These are phyloP conservation scores for Leptopilina myrica DNA, from an alignment of 2,888 invertebrate genomes.

Conservation along the genomic window DNA sequence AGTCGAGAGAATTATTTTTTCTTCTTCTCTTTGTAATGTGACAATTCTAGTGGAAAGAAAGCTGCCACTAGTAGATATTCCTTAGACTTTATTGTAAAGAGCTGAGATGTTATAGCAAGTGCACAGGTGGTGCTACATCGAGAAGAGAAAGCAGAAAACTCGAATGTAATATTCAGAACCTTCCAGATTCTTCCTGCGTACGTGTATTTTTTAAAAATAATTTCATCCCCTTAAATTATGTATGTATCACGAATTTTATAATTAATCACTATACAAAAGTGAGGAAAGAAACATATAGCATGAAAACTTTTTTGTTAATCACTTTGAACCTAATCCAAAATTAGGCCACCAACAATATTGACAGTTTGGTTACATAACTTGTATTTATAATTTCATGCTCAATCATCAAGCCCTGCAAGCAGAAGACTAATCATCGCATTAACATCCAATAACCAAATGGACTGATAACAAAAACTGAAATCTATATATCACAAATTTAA, in stretches of 20 bases:
- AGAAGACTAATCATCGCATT: no score
- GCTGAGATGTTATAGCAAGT: constrained; percentile 16
- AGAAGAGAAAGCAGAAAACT: constrained; percentile 19
- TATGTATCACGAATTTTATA: no score
- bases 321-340: no score
- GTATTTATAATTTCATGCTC: no score
- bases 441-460: not conserved
- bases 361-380: no score
- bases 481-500: no score
- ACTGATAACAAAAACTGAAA: no score
- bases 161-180: constrained; percentile 20
- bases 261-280: no score
- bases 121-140: constrained; percentile 34
- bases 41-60: constrained; percentile 9
- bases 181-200: not conserved
- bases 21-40: not conserved
- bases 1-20: not conserved
- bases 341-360: no score
- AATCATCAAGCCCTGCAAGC: no score
- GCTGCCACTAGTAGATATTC: constrained; percentile 11
- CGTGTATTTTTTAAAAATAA: not conserved
- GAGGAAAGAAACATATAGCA: no score
- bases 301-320: no score
- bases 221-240: not conserved
- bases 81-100: constrained; percentile 5